A percentile compares a stretch with the other conserved stretches of the same genome.
phyloP scores from a whole-genome alignment of 2,797 vertebrate genomes.

The Scomberomorus guttatus region DNA sequence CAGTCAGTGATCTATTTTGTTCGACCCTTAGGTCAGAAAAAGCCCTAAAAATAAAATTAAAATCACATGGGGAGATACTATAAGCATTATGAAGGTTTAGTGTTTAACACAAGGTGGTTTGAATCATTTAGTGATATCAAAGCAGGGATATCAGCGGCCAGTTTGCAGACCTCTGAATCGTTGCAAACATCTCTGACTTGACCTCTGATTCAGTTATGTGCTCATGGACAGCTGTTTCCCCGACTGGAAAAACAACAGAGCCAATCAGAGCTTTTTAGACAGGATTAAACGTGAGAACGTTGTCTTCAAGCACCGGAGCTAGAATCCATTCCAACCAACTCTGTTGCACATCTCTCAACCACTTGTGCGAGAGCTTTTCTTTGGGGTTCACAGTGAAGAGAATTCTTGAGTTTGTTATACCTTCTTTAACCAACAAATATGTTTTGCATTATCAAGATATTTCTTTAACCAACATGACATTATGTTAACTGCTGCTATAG shows the following conservation, averaged over 20 bases:
- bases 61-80: neutral
- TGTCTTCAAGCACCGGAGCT: too few relatives aligned
- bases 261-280: too few relatives aligned
- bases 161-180: neutral
- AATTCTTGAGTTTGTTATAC: too few relatives aligned
- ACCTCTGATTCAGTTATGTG: neutral
- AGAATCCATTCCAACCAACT: neutral
- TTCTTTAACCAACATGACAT: too few relatives aligned
- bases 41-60: neutral
- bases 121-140: too few relatives aligned
- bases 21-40: neutral
- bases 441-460: too few relatives aligned
- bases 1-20: neutral
- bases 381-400: too few relatives aligned
- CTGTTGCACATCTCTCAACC: too few relatives aligned
- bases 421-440: too few relatives aligned
- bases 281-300: too few relatives aligned
- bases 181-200: neutral
- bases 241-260: neutral
- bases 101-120: neutral
- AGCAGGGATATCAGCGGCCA: neutral
- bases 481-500: too few relatives aligned
- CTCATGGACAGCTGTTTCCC: neutral
- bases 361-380: too few relatives aligned
- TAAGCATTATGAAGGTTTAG: neutral